Percentiles rank a stretch among this genome's conserved stretches.
Evolutionary conservation across 1,140 invertebrate genomes (phyloP).

Genomic region (Hylaeus anthracinus): DNA sequence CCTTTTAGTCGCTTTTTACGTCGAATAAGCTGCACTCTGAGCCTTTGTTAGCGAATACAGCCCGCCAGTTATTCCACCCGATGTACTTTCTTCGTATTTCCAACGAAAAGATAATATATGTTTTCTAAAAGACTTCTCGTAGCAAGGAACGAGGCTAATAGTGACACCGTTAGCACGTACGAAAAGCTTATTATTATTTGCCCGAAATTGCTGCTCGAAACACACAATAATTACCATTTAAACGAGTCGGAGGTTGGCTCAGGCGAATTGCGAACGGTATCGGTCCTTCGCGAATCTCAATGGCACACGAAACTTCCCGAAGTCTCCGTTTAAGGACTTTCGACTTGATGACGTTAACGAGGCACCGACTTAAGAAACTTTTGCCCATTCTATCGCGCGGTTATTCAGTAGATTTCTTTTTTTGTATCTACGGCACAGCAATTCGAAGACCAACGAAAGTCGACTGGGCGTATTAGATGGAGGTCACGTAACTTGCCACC

Average conservation of each 20-base stretch:
- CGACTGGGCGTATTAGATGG: no score
- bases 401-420: no score
- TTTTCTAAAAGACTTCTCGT: neutral
- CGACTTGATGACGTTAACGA: neutral
- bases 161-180: neutral
- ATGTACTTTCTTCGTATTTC: no score
- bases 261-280: constrained; percentile 10
- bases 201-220: neutral
- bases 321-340: neutral
- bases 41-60: neutral
- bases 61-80: no score
- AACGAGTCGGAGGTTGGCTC: constrained; percentile 6
- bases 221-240: constrained; percentile 31
- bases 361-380: neutral
- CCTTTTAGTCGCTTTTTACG: neutral
- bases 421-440: no score
- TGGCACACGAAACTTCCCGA: neutral
- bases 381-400: neutral
- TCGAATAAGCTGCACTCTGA: neutral
- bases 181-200: neutral
- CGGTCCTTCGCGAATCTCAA: neutral
- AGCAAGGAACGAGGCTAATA: neutral
- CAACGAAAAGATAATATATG: no score
- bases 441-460: no score
- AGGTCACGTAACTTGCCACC: no score